Evolutionary conservation across 2,797 vertebrate genomes (phyloP).

Genomic region (Sarcophilus harrisii): DNA sequence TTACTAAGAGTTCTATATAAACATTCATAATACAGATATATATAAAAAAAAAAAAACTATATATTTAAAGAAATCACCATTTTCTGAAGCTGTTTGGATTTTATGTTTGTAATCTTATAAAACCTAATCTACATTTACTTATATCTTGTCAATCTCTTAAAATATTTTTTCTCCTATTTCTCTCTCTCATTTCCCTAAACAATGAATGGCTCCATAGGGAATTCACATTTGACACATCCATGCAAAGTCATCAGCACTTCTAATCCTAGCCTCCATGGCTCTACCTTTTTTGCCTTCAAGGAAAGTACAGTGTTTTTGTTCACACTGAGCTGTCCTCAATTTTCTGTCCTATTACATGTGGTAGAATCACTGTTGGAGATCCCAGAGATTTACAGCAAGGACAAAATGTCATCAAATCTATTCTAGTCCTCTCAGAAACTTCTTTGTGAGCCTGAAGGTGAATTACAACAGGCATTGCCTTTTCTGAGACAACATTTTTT

Average conservation of each 20-base stretch:
- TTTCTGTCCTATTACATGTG: constrained; percentile 67
- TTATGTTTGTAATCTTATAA: not conserved
- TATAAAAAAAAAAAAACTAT: not conserved
- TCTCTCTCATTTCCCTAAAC: not conserved
- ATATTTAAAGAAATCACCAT: not conserved
- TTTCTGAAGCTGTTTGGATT: not conserved
- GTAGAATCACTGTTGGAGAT: constrained; percentile 56
- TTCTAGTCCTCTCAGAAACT: constrained; percentile 46
- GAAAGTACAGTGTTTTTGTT: constrained; percentile 45
- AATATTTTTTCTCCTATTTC: not conserved
- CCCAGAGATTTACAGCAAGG: constrained; percentile 68
- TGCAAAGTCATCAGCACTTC: not conserved
- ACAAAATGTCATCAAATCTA: constrained; percentile 64
- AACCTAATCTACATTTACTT: not conserved
- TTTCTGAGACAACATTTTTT: not conserved
- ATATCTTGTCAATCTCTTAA: not conserved
- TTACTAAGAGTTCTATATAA: not conserved
- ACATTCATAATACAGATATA: not conserved
- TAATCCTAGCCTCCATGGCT: not conserved
- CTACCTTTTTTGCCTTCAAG: constrained; percentile 52
- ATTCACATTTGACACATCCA: not conserved
- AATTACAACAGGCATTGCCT: constrained; percentile 7
- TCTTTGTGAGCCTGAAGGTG: constrained; percentile 13
- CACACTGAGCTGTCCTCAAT: constrained; percentile 49
- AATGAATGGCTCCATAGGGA: not conserved